phyloP scores from a whole-genome alignment of 2,797 vertebrate species.

The Nothura maculosa region DNA sequence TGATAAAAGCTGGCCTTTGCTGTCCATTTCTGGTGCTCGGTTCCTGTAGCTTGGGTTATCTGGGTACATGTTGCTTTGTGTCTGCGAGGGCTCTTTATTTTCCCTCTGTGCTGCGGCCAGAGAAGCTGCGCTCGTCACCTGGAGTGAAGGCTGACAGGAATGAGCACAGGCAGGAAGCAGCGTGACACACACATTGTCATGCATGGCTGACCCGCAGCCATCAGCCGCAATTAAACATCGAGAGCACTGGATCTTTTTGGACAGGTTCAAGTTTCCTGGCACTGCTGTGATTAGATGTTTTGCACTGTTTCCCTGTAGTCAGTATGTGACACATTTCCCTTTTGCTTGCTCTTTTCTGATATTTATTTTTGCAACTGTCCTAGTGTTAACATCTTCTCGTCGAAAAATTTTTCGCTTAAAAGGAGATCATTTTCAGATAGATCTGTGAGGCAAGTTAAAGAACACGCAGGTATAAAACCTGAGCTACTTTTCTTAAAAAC shows the following conservation, averaged over 20 bases:
- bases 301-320: constrained; percentile 83
- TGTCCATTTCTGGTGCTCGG: not conserved
- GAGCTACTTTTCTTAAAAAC: not conserved
- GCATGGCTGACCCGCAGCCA: constrained; percentile 87
- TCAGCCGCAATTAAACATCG: constrained; percentile 87
- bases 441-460: not conserved
- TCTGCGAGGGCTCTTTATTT: constrained; percentile 27
- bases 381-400: constrained; percentile 19
- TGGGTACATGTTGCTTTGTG: constrained; percentile 38
- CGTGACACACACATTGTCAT: constrained; percentile 80
- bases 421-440: constrained; percentile 42
- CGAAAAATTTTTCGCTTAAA: constrained; percentile 32
- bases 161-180: constrained; percentile 84
- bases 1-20: not conserved
- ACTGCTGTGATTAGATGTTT: constrained; percentile 86
- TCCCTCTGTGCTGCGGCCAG: constrained; percentile 41
- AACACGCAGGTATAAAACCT: not conserved
- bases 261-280: constrained; percentile 90
- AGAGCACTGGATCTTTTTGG: constrained; percentile 83
- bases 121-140: constrained; percentile 81
- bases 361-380: constrained; percentile 64
- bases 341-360: constrained; percentile 83
- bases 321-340: constrained; percentile 79
- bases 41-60: not conserved
- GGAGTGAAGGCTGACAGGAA: constrained; percentile 89